Evolutionary conservation across 2,888 invertebrate species (phyloP), one percentile per base, ranked within the genome.

Genomic region (Strigamia maritima): DNA sequence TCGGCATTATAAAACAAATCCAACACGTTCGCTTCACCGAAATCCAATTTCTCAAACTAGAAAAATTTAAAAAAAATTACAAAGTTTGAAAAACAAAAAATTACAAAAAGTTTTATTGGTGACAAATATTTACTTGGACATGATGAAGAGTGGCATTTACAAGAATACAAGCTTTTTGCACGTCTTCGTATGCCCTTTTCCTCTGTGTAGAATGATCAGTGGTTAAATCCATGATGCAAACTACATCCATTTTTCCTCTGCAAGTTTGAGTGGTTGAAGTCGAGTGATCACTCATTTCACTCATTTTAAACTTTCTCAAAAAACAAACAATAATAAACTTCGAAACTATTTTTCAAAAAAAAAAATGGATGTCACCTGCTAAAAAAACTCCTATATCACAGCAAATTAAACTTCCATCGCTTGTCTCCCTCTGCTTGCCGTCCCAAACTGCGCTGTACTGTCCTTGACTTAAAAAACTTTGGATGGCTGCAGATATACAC

Each of bases 1-100:
- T 99, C 98, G 0, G 99, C 98, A 90, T 97, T 97, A 87, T 98
- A 98, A 87, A 99, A 98, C 82, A 92, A 92, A 85, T 98, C 97
- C 84, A 98, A 87, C 0, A 95, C 94, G 86, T 94, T 94, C 16
- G 95, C 93, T 88, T 98, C 98, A 0, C 98, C 98, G 87, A 97
- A 98, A 87, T 99, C 98, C 82, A 98, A 88, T 86, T 95, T 96
- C 86, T 98, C 96, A 89, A 97, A 98, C 93, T 95, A 88, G n/a
- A 80, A 90, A 89, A 80, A 75, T 78, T 31, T 65, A 35, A 76
- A 79, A 24, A 35, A 35, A 75, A 35, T 35, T 4, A 76, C 22
- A 76, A 78, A n/a, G 7, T 16, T 24, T n/a, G n/a, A n/a, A n/a
- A n/a, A 76, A 16, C 22, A 35, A 4, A 14, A 40, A 76, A 24